Evolutionary conservation across 2,797 vertebrate genomes (phyloP), one percentile per base, ranked within the genome.

Genomic region (Tragopan temminckii): DNA sequence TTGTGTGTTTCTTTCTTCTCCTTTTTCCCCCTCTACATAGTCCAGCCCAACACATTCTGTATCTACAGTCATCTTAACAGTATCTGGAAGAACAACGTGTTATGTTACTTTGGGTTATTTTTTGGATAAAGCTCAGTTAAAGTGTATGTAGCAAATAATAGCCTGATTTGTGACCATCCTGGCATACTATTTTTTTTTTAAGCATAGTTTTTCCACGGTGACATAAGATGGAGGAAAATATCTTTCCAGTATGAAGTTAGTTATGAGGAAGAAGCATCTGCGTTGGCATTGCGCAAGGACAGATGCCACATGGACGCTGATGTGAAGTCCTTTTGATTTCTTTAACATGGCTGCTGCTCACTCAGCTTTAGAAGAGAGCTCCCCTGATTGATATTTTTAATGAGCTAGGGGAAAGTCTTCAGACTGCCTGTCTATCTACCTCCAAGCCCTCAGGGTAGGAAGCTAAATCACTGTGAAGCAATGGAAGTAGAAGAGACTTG

Each of bases 341-440:
- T 90, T 70, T 24, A 86, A 23, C 0, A 1, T 61, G 38, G 31
- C 29, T 70, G 45, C 24, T 93, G 63, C 63, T 81, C n/a, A 31
- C 35, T 86, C 31, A 18, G 52, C 64, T 77, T 91, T 33, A 62
- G 75, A 85, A 67, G 63, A 53, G 24, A 79, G 63, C 42, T 77
- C 61, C 52, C 13, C 20, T 2, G 29, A 89, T 2, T 80, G 81
- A 40, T 90, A 59, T 27, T 95, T 84, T 94, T 88, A 91, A 86
- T 93, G 85, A 93, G 68, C 70, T 67, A 48, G 23, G 29, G 68
- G 38, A 83, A 70, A 86, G 61, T 72, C 55, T 89, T 93, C 50
- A 81, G 88, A 61, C 52, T 89, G 58, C 46, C 19, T 70, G 43
- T 31, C 72, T 93, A 35, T 52, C 80, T 94, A 68, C 67, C 74